Evolutionary conservation across 2,888 invertebrate species (phyloP), one percentile per base, ranked within the genome.

Genomic region (Apamea sordens): DNA sequence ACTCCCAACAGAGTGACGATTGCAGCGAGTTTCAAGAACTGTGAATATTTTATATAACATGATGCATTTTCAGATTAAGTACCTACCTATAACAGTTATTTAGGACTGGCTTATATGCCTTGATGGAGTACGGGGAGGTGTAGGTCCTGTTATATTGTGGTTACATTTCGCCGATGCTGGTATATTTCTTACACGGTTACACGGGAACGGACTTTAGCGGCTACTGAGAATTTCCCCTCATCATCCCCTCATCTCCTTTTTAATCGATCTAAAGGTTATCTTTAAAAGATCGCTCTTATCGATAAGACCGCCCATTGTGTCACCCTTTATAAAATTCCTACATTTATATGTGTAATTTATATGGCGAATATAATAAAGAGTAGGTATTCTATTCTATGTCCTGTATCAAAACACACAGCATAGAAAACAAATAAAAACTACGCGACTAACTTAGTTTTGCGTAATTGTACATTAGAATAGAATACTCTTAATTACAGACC

Each of bases 11-110:
- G 28, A 47, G 86, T n/a, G 59, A 70, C 64, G 41, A 87, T 28
- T 53, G 72, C 65, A 36, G 70, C 47, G 5, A 77, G 7, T 82
- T 88, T 88, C 53, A 85, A 53, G 50, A 82, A 61, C 87, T 88
- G 80, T 7, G 36, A 71, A 82, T 68, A 71, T 53, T 24, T 18
- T 50, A 13, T 41, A 13, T n/a, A 71, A 1, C 56, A 11, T 6
- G 7, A 24, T 44, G 36, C 8, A 1, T 59, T 71, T n/a, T 44
- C 2, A n/a, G 8, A 75, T 44, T 47, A 18, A 68, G 10, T n/a
- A 21, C 50, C 21, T n/a, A 21, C 50, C 21, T 50, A 8, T 47
- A 36, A 7, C n/a, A 36, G 8, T 36, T 50, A 5, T 50, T 32
- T 7, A 36, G 4, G 24, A 72, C 1, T 53, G 18, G 28, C 15